Evolutionary conservation across 1,140 invertebrate species (phyloP), one percentile per base, ranked within the genome.

Genomic region (Zaprionus inermis): DNA sequence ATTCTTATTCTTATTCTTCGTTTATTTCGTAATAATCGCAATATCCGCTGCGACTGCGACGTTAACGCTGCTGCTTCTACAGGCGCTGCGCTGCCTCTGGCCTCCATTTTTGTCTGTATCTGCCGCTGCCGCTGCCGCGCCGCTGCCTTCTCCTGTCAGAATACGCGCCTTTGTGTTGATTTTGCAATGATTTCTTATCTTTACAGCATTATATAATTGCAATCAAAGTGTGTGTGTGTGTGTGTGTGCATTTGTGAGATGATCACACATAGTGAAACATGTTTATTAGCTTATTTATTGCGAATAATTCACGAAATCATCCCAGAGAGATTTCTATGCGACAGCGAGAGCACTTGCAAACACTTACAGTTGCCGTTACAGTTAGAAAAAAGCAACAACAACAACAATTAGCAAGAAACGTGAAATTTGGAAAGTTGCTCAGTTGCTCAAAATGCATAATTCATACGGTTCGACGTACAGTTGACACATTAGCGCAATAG

Each of bases 1-100:
- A 70, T 84, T 84, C 80, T 84, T 84, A 77, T 88, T 88, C 83
- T 89, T 86, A 72, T 83, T 86, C 79, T 73, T 82, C 84, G 80
- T 83, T 83, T 88, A 88, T 88, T 88, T 88, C 84, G 84, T 89
- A 88, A 88, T 89, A 89, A 84, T 84, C 81, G 81, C 81, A 84
- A 84, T 78, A 85, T 84, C 83, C 77, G 84, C 70, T 83, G 80
- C 46, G 72, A 83, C 54, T 46, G 76, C 24, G 34, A 73, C 46
- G 22, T 32, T 3, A 30, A 14, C 9, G 6, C 18, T 58, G 14
- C 14, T 16, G 22, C 36, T 46, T 12, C n/a, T 30, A n/a, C n/a
- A n/a, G n/a, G n/a, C n/a, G 51, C 9, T 51, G 9, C 5, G 34
- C 11, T 1, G 34, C 11, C 1, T 41, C 32, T 57, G 34, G 34